Evolutionary conservation across 2,113 vertebrate species (phyloP).

Genomic region (Zosterops borbonicus): DNA sequence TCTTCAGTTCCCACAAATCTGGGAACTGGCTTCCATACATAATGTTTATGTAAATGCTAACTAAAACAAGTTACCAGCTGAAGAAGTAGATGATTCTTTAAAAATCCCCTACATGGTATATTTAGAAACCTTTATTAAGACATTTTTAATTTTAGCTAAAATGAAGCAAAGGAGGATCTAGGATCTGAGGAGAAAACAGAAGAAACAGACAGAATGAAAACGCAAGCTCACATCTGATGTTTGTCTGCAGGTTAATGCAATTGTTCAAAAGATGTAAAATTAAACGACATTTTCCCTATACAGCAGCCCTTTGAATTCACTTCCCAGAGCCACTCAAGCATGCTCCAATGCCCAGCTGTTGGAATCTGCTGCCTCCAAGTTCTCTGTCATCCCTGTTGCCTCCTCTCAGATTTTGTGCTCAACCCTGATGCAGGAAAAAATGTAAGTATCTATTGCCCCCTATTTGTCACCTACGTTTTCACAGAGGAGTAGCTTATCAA

Average conservation of each 20-base stretch:
- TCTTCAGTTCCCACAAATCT: neutral
- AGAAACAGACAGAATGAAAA: neutral
- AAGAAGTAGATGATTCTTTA: neutral
- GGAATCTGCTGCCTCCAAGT: neutral
- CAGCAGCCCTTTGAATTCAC: neutral
- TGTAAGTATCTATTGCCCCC: neutral
- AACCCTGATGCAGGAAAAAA: neutral
- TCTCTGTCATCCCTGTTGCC: neutral
- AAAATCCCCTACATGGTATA: fast-evolving
- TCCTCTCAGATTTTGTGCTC: neutral
- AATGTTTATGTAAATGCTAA: neutral
- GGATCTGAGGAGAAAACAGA: neutral
- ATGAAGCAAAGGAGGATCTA: neutral
- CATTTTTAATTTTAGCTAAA: neutral
- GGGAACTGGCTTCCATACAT: neutral
- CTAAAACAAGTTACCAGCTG: neutral
- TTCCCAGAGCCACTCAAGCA: neutral
- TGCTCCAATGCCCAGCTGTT: neutral
- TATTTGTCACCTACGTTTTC: neutral
- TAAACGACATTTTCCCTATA: neutral
- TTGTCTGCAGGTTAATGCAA: neutral
- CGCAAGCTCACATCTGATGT: neutral
- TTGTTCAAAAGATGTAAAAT: neutral
- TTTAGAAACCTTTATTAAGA: neutral
- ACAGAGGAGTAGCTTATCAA: neutral